Conservation (phyloP, 2,113 vertebrate genomes). For the Sprattus sprattus region DNA sequence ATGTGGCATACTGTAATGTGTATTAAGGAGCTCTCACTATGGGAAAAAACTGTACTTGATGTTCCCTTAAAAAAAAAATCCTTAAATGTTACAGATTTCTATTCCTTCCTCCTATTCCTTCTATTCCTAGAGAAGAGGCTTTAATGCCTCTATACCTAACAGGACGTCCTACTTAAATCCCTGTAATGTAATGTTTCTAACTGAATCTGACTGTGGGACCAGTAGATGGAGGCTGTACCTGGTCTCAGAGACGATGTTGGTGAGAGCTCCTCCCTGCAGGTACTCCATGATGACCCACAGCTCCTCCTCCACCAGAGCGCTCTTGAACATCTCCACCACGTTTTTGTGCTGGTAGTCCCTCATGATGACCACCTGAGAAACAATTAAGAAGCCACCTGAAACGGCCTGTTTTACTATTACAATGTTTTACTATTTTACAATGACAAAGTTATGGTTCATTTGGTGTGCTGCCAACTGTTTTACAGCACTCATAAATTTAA, state of each 20-base stretch:
- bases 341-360: constrained; percentile 96
- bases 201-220: background rate
- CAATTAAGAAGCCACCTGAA: constrained; percentile 31
- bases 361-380: constrained; percentile 76
- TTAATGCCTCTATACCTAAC: too few relatives aligned
- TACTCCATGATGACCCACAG: constrained; percentile 99
- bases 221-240: constrained; percentile 69
- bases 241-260: constrained; percentile 96
- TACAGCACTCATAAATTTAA: background rate
- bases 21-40: too few relatives aligned
- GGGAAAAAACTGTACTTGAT: too few relatives aligned
- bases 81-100: too few relatives aligned
- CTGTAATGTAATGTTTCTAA: background rate
- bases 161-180: background rate
- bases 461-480: background rate
- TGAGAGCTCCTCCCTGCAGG: constrained; percentile 95
- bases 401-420: background rate
- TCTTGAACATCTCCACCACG: constrained; percentile 98
- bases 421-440: background rate
- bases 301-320: constrained; percentile 94
- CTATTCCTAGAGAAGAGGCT: too few relatives aligned
- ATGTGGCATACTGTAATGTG: too few relatives aligned
- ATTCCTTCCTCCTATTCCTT: too few relatives aligned
- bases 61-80: too few relatives aligned
- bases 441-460: background rate